Conservation (phyloP, 2,888 invertebrate species). For the Tachina grossa region DNA sequence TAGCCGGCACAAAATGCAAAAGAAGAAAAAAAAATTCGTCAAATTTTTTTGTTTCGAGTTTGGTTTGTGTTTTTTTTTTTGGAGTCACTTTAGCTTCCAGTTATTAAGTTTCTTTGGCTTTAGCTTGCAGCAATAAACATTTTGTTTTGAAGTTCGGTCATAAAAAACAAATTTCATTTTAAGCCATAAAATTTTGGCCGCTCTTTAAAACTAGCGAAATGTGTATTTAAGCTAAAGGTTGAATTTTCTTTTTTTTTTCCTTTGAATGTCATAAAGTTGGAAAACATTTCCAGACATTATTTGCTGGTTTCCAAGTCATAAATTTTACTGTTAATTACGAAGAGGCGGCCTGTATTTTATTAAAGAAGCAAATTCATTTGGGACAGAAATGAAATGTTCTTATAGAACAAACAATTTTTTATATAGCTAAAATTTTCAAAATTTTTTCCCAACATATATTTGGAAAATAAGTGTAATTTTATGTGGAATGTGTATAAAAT, state of each 20-base stretch:
- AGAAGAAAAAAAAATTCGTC: slow-evolving; percentile 21
- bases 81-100: slow-evolving; percentile 1
- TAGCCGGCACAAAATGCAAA: neutral
- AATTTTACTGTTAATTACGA: slow-evolving; percentile 42
- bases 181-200: slow-evolving; percentile 29
- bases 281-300: slow-evolving; percentile 28
- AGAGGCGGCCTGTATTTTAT: slow-evolving; percentile 15
- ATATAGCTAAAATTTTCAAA: no score
- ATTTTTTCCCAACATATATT: no score
- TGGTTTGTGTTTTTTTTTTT: slow-evolving; percentile 15
- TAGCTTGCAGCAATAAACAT: slow-evolving; percentile 17
- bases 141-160: slow-evolving; percentile 30
- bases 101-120: slow-evolving; percentile 43
- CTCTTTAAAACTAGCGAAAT: slow-evolving; percentile 23
- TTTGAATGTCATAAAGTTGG: slow-evolving; percentile 34
- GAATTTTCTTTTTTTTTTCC: neutral
- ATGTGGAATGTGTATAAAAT: no score
- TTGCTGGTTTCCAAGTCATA: slow-evolving; percentile 43
- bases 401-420: neutral
- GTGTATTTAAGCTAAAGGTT: slow-evolving; percentile 16
- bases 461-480: no score
- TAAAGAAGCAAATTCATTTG: neutral
- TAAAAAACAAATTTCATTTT: slow-evolving; percentile 37
- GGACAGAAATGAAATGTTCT: neutral
- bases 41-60: neutral